Evolutionary conservation across 2,113 vertebrate species (phyloP).

Genomic region (Damaliscus lunatus): DNA sequence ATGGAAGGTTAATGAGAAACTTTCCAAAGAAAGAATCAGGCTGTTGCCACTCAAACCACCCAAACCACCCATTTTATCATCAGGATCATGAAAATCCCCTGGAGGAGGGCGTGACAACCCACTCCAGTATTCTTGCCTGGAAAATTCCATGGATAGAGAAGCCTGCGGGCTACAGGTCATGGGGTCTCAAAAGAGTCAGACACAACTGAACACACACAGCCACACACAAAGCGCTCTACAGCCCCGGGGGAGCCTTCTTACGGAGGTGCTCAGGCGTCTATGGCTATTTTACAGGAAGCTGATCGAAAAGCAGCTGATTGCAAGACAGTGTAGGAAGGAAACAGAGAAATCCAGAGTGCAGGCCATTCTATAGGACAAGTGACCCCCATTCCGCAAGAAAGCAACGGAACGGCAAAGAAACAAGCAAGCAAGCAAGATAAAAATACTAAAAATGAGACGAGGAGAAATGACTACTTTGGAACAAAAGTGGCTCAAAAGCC

Average conservation of each 20-base stretch:
- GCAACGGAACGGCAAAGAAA: not conserved
- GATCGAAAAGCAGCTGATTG: not conserved
- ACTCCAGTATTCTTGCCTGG: not conserved
- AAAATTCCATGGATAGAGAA: not conserved
- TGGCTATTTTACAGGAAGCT: not conserved
- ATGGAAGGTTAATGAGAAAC: not conserved
- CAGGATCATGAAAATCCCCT: not conserved
- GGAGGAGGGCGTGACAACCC: not conserved
- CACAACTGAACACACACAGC: not conserved
- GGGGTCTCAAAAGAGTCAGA: not conserved
- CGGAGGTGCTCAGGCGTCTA: too few relatives aligned
- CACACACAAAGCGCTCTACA: not conserved
- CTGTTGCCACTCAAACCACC: not conserved
- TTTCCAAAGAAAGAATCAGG: not conserved
- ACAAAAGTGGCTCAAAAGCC: not conserved
- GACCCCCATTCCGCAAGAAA: too few relatives aligned
- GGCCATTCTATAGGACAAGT: not conserved
- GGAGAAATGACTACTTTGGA: not conserved
- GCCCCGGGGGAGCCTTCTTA: not conserved
- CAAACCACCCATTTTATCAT: not conserved
- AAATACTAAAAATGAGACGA: not conserved
- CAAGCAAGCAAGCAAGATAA: not conserved
- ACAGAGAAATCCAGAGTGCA: not conserved
- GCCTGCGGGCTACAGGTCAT: not conserved
- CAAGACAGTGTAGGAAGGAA: not conserved